A percentile compares a stretch with the other conserved stretches of the same genome.
These are phyloP conservation scores for Scleropages formosus DNA, from an alignment of 2,797 vertebrate genomes.

Conservation along the genomic window DNA sequence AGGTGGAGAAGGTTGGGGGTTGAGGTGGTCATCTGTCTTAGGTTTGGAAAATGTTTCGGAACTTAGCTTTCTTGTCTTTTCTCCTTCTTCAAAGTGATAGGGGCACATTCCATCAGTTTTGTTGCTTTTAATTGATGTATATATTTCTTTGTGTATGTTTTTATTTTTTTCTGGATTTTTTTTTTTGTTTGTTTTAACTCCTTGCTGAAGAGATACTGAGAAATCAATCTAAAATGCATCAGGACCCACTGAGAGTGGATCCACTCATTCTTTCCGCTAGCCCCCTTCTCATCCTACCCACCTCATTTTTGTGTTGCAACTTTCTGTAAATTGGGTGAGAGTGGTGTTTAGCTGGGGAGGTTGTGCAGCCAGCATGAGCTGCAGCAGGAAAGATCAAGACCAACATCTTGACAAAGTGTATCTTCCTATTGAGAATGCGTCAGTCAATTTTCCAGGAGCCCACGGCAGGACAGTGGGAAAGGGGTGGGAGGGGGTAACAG, in stretches of 20 bases:
- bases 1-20: background rate
- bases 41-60: constrained; percentile 10
- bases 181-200: constrained; percentile 40
- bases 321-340: constrained; percentile 72
- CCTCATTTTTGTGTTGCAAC: constrained; percentile 56
- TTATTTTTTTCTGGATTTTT: constrained; percentile 69
- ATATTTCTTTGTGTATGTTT: constrained; percentile 62
- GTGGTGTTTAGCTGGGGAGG: constrained; percentile 69
- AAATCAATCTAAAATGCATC: constrained; percentile 82
- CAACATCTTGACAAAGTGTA: constrained; percentile 72
- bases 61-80: background rate
- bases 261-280: background rate
- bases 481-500: constrained; percentile 18
- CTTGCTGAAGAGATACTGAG: constrained; percentile 72
- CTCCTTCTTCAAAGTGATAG: background rate
- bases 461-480: constrained; percentile 38
- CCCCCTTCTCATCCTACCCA: constrained; percentile 26
- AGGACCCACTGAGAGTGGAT: constrained; percentile 67
- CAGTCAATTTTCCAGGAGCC: constrained; percentile 73
- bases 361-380: constrained; percentile 73
- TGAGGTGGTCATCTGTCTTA: background rate
- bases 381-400: constrained; percentile 74
- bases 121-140: background rate
- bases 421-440: constrained; percentile 75
- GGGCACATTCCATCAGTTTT: background rate